Evolutionary conservation across 2,113 vertebrate genomes (phyloP).

Genomic region (Python bivittatus): DNA sequence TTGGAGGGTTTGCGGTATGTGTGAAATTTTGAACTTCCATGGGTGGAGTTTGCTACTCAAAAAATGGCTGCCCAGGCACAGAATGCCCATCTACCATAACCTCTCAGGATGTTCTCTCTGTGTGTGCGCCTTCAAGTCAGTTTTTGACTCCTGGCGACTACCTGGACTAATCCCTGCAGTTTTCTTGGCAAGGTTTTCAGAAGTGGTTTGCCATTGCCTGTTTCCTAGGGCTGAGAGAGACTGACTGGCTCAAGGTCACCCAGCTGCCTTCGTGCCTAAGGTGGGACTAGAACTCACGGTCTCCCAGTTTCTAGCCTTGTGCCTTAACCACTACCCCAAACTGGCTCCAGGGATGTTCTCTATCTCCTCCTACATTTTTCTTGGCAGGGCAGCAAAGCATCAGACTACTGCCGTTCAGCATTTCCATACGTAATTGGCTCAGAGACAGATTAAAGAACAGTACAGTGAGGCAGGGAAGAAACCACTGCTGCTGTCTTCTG

Average conservation of each 20-base stretch:
- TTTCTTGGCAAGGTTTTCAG: not conserved
- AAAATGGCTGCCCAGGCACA: not conserved
- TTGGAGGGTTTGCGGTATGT: not conserved
- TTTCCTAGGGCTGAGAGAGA: not conserved
- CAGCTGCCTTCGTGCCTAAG: not conserved
- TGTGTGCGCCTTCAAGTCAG: not conserved
- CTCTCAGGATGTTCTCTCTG: not conserved
- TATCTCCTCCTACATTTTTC: not conserved
- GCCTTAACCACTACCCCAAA: not conserved
- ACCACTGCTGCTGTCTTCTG: not conserved
- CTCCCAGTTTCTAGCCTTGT: not conserved
- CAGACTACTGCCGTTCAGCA: not conserved
- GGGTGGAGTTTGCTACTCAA: not conserved
- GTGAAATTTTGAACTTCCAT: not conserved
- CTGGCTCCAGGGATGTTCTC: not conserved
- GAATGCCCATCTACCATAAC: not conserved
- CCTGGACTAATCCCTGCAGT: not conserved
- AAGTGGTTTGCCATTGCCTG: not conserved
- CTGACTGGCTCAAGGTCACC: not conserved
- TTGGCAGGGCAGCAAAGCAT: not conserved
- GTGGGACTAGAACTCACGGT: not conserved
- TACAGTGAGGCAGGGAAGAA: not conserved
- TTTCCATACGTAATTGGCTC: not conserved
- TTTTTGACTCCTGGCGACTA: not conserved
- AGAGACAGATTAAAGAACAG: not conserved